Percentiles rank a stretch among this genome's conserved stretches.
Evolutionary conservation across 2,113 vertebrate genomes (phyloP).

Genomic region (Sardina pilchardus): DNA sequence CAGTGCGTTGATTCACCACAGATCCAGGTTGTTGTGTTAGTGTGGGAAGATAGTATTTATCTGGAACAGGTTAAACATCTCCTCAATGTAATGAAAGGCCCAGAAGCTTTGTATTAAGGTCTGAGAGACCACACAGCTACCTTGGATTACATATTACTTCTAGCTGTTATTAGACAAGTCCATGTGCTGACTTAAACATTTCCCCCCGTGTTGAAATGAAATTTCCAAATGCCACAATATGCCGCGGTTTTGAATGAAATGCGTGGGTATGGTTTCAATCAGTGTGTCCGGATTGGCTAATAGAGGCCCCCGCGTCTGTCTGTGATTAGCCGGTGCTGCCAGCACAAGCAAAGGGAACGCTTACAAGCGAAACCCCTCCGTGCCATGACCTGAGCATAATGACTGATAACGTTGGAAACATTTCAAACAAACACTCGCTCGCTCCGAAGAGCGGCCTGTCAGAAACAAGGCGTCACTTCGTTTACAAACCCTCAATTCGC

Average conservation of each 20-base stretch:
- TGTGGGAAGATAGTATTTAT: neutral
- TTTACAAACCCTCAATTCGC: neutral
- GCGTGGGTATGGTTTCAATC: slow-evolving; percentile 27
- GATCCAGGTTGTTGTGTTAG: neutral
- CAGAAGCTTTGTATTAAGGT: neutral
- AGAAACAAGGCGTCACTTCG: neutral
- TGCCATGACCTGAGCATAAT: slow-evolving; percentile 37
- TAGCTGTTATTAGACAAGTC: slow-evolving; percentile 30
- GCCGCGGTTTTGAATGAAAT: neutral
- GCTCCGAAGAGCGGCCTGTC: slow-evolving; percentile 30
- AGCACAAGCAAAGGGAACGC: slow-evolving; percentile 24
- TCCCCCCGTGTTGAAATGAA: slow-evolving; percentile 22
- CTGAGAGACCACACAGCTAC: slow-evolving; percentile 23
- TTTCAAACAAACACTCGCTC: slow-evolving; percentile 33
- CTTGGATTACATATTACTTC: slow-evolving; percentile 34
- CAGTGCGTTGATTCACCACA: neutral
- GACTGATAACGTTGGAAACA: slow-evolving; percentile 40
- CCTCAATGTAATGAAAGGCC: neutral
- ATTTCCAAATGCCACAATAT: slow-evolving; percentile 19
- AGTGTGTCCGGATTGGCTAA: neutral
- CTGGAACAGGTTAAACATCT: neutral
- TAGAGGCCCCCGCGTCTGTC: slow-evolving; percentile 28
- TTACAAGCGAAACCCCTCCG: slow-evolving; percentile 25
- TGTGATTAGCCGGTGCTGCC: slow-evolving; percentile 46
- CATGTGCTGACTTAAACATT: slow-evolving; percentile 41